Conservation (phyloP, 1,140 invertebrate genomes). For the Macrobrachium rosenbergii region DNA sequence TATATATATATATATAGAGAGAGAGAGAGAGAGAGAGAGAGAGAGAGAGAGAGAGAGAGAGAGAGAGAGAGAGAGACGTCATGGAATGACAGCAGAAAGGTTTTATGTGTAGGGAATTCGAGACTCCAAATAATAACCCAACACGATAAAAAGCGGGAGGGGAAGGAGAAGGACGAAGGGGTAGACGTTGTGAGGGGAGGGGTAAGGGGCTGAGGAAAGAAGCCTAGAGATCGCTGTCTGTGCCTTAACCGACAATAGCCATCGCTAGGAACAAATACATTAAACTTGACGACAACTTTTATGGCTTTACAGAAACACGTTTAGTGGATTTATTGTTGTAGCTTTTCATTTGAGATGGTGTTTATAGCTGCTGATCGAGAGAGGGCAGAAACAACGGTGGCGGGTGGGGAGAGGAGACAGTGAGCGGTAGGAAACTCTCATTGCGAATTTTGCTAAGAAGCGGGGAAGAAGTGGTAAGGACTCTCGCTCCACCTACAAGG, state of each 20-base stretch:
- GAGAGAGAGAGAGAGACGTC: constrained; percentile 36
- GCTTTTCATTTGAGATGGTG: too few species aligned
- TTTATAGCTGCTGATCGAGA: too few species aligned
- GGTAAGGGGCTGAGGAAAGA: neutral
- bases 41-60: constrained; percentile 35
- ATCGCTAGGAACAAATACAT: constrained; percentile 1
- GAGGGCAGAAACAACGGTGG: too few species aligned
- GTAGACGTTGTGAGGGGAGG: neutral
- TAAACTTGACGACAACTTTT: constrained; percentile 29
- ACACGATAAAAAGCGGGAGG: neutral
- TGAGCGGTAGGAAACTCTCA: too few species aligned
- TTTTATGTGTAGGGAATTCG: neutral
- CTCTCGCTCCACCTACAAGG: too few species aligned
- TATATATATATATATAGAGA: too few species aligned
- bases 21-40: constrained; percentile 40
- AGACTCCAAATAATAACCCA: too few species aligned
- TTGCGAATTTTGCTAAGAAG: too few species aligned
- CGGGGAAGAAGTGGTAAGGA: too few species aligned
- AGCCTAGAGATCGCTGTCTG: neutral
- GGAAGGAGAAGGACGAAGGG: neutral
- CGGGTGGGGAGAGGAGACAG: too few species aligned
- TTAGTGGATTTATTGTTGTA: too few species aligned
- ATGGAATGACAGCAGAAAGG: neutral
- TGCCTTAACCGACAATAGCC: constrained; percentile 1
- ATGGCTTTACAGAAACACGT: neutral